phyloP scores from a whole-genome alignment of 2,888 invertebrate genomes.

The Melanophora roralis region DNA sequence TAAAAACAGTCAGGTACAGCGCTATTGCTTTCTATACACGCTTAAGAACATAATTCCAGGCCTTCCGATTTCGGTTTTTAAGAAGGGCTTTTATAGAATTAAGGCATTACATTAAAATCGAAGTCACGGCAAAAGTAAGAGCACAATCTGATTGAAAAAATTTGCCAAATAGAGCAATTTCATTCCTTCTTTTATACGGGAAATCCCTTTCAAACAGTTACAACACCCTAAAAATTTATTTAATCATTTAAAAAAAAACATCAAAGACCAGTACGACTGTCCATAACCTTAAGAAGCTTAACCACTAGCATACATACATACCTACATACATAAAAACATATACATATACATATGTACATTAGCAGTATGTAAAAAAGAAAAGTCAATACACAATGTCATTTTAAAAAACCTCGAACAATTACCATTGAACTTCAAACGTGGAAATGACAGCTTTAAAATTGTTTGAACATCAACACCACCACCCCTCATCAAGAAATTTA shows the following conservation, averaged over 20 bases:
- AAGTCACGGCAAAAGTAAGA: too few species aligned
- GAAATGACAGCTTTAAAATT: constrained; percentile 19
- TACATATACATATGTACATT: neutral
- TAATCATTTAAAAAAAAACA: neutral
- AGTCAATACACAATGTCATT: neutral
- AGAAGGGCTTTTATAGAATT: too few species aligned
- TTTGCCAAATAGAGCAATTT: too few species aligned
- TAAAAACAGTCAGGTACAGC: too few species aligned
- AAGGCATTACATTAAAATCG: too few species aligned
- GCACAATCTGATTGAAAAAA: too few species aligned
- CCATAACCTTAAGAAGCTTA: constrained; percentile 5
- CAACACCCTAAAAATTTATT: neutral
- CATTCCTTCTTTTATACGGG: neutral
- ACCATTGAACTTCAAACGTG: constrained; percentile 49
- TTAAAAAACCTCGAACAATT: neutral
- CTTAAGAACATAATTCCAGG: too few species aligned
- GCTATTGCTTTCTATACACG: too few species aligned
- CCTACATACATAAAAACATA: too few species aligned
- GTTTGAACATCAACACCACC: constrained; percentile 1
- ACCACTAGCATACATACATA: too few species aligned
- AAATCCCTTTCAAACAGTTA: neutral
- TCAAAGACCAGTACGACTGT: neutral
- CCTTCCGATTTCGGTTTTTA: too few species aligned
- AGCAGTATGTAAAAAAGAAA: neutral
- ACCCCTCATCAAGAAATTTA: neutral